Percentiles rank a stretch among this genome's conserved stretches.
Evolutionary conservation across 2,113 vertebrate species (phyloP).

Genomic region (Myrmecobius fasciatus): DNA sequence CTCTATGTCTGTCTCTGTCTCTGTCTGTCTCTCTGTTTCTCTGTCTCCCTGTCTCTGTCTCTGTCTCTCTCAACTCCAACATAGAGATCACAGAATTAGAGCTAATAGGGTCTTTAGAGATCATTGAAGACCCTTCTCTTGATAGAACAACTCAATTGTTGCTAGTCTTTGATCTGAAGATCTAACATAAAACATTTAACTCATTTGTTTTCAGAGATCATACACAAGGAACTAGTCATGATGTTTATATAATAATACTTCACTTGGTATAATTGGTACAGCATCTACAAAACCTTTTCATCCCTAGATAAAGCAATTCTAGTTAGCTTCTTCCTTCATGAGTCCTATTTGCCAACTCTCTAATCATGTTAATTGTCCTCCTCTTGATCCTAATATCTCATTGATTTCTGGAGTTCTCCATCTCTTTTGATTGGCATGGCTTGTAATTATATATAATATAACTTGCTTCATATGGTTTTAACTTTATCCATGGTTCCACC

Average conservation of each 20-base stretch:
- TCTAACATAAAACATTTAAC: neutral
- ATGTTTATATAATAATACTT: constrained; percentile 53
- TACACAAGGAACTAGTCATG: neutral
- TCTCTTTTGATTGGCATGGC: constrained; percentile 31
- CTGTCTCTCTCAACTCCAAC: no score
- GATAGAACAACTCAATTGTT: neutral
- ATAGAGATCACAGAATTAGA: neutral
- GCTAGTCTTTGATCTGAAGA: neutral
- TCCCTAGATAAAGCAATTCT: constrained; percentile 51
- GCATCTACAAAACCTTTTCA: constrained; percentile 55
- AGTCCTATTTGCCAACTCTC: constrained; percentile 50
- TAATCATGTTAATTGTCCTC: constrained; percentile 31
- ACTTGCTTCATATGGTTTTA: neutral
- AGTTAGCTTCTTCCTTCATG: constrained; percentile 34
- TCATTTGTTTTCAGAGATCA: neutral
- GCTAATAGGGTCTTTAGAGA: neutral
- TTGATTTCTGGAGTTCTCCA: neutral
- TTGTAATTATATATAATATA: neutral
- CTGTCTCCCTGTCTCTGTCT: no score
- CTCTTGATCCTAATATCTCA: neutral
- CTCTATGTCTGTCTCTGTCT: no score
- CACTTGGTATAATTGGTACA: constrained; percentile 61
- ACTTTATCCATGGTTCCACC: neutral
- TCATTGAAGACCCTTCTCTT: neutral
- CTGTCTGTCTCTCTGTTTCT: no score